Evolutionary conservation across 2,888 invertebrate genomes (phyloP), one percentile per base, ranked within the genome.

Genomic region (Phrixothrix hirtus): DNA sequence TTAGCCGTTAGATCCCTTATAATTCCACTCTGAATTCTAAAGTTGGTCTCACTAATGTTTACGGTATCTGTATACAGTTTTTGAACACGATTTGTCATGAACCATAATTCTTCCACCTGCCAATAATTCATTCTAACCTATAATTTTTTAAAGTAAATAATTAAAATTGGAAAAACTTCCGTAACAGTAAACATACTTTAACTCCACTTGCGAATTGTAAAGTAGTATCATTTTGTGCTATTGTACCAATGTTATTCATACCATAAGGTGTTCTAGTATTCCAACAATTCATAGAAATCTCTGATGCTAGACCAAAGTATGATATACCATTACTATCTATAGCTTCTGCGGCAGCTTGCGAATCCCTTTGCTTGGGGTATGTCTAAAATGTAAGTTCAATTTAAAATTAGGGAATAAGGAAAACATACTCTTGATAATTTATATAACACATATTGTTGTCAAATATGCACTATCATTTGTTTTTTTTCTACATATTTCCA

Each of bases 201-300:
- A 89, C 63, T 0, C 89, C 89, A 63, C 86, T 86, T 0, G 83
- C 79, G 64, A 90, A 90, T 66, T 89, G 89, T 44, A 90, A 70
- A 0, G 83, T 83, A 44, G 81, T 76, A 16, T 73, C 72, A 66
- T 89, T 80, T 10, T 79, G 67, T 1, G 82, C 83, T 3, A 83
- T 64, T 2, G 83, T 66, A 50, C 80, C 76, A 16, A 84, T 79
- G 68, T 82, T 83, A 39, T 78, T 76, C 1, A 72, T 72, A 0
- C 79, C 78, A 64, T 82, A 89, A 9, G 83, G 79, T 0, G 81
- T 81, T 0, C 75, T 79, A 1, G 83, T 83, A 67, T 90, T 87
- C 88, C 89, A 90, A 61, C 87, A 89, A 65, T 81, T 82, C 13
- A 91, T 77, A 17, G 86, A 81, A 3, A 85, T 81, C 0, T 87